Evolutionary conservation across 2,113 vertebrate genomes (phyloP).

Genomic region (Galeopterus variegatus): DNA sequence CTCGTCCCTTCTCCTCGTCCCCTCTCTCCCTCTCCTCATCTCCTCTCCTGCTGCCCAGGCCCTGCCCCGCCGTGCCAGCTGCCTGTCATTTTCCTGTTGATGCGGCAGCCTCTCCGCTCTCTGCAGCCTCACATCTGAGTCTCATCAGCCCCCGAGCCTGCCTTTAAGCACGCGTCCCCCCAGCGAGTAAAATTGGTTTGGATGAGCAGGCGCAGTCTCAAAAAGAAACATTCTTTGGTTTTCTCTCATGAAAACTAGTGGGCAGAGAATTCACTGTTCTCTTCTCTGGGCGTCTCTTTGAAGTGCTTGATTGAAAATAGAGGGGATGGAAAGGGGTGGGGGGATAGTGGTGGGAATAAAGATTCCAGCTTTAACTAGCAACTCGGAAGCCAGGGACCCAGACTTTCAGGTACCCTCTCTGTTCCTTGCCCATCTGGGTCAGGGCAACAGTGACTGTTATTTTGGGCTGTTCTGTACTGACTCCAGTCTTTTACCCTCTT

Average conservation of each 20-base stretch:
- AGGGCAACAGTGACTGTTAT: background rate
- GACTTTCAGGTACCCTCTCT: background rate
- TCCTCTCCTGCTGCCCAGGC: background rate
- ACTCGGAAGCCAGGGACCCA: slow-evolving; percentile 22
- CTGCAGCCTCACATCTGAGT: slow-evolving; percentile 75
- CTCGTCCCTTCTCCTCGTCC: background rate
- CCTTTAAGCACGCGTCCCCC: slow-evolving; percentile 82
- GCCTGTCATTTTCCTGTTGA: slow-evolving; percentile 64
- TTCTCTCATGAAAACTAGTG: slow-evolving; percentile 80
- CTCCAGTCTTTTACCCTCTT: background rate
- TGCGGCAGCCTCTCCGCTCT: background rate
- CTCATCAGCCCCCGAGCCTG: slow-evolving; percentile 72
- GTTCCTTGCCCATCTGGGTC: background rate
- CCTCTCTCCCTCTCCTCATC: background rate
- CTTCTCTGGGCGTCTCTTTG: slow-evolving; percentile 82
- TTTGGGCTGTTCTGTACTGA: background rate
- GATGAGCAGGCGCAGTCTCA: slow-evolving; percentile 59
- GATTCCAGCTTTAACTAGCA: slow-evolving; percentile 34
- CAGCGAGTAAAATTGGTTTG: slow-evolving; percentile 71
- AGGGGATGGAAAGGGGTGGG: background rate
- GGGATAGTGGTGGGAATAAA: background rate
- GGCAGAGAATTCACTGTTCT: slow-evolving; percentile 76
- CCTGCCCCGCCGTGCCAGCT: rapidly evolving
- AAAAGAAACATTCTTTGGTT: slow-evolving; percentile 77
- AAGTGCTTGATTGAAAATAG: slow-evolving; percentile 85